phyloP scores from a whole-genome alignment of 1,140 invertebrate genomes.

The Drosophila leontia region DNA sequence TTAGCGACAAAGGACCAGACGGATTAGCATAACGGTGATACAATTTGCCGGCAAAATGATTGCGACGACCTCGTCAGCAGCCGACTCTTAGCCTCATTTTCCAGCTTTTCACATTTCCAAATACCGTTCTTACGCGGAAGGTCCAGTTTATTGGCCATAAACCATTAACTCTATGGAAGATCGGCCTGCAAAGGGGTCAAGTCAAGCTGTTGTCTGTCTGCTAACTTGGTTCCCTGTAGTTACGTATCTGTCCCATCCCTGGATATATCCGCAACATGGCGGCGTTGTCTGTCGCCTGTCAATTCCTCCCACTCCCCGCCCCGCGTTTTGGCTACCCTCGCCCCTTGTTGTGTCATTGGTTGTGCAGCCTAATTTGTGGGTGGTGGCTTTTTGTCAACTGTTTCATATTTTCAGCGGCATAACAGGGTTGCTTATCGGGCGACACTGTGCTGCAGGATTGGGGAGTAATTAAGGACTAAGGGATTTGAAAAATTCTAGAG shows the following conservation, averaged over 20 bases:
- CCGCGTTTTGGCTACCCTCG: neutral
- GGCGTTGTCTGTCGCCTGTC: constrained; percentile 44
- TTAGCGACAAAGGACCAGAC: constrained; percentile 62
- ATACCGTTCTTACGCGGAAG: constrained; percentile 70
- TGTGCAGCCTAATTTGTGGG: constrained; percentile 78
- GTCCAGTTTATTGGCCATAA: constrained; percentile 54
- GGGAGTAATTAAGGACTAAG: neutral
- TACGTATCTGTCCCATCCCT: neutral
- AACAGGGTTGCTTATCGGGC: constrained; percentile 50
- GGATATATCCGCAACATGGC: constrained; percentile 30
- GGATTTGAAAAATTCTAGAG: neutral
- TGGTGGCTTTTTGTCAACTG: constrained; percentile 80
- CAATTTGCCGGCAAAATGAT: constrained; percentile 70
- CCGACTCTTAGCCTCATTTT: constrained; percentile 14
- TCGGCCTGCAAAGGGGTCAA: constrained; percentile 65
- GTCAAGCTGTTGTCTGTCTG: constrained; percentile 54
- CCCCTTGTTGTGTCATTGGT: constrained; percentile 25
- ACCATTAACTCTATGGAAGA: constrained; percentile 48
- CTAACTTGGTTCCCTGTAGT: neutral
- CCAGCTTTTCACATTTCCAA: constrained; percentile 6
- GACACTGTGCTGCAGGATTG: constrained; percentile 51
- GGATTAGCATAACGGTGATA: constrained; percentile 80
- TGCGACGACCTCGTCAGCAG: constrained; percentile 60
- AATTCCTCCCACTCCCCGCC: constrained; percentile 13
- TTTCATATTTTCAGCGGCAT: constrained; percentile 66